Base-by-base conservation (phyloP, 1,140 invertebrate species). In the Drosophila santomea region DNA sequence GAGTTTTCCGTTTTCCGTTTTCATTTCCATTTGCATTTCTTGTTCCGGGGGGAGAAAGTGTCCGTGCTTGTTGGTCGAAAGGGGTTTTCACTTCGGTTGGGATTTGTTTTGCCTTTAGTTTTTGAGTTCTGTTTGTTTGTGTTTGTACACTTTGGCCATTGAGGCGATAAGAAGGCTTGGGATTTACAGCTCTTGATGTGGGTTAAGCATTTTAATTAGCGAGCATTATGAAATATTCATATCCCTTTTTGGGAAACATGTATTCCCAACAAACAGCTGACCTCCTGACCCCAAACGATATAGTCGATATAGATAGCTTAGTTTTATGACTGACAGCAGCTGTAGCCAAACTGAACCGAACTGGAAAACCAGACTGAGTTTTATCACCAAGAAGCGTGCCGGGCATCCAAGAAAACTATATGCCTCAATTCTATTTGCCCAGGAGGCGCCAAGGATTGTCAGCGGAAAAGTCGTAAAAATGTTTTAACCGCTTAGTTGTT, bases 161-260 rank as follows among this genome's bases (percentile, higher is more conserved):
- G 59, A 75, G 59, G 72, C 77, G 64, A 78, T 74, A 81, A 82
- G 61, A 64, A 64, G 66, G 69, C 48, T 47, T 35, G 47, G 72
- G 76, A 88, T 77, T 89, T 88, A 69, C 58, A 50, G 64, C 74
- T 59, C 60, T 82, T 86, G 84, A 86, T 86, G 79, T 83, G 85
- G 84, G 84, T 89, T 89, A 90, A 90, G 84, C 84, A 89, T 89
- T 89, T 89, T 89, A 89, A 89, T 89, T 90, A 89, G 85, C 85
- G 67, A 74, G 83, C 75, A 78, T 76, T 86, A 67, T 75, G 72
- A 79, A 81, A 64, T 68, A 67, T 71, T 58, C 57, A 36, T 57
- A 38, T 76, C 36, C 47, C 55, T 14, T 58, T 71, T 20, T n/a
- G 23, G 52, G 10, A 57, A 54, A 44, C 47, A 64, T 67, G 56